Conservation (phyloP, 2,113 vertebrate genomes). For the Cyphomyrus discorhynchus region DNA sequence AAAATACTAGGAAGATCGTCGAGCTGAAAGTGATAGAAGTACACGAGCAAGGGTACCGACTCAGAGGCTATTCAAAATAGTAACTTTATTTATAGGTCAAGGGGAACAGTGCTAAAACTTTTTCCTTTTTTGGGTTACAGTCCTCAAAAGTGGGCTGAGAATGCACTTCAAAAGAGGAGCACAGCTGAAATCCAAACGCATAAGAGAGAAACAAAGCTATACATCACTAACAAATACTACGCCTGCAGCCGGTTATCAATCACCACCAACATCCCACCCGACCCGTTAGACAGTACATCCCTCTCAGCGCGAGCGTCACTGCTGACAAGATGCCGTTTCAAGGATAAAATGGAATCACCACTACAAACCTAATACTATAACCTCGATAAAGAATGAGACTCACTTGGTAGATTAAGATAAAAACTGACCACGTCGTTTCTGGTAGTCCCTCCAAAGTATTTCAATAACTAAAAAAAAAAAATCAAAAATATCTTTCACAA, state of each 20-base stretch:
- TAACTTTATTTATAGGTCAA: background rate
- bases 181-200: background rate
- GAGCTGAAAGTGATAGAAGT: background rate
- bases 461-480: background rate
- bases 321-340: background rate
- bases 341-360: no score
- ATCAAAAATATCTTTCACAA: background rate
- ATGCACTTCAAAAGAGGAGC: background rate
- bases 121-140: background rate
- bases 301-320: background rate
- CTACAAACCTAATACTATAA: background rate
- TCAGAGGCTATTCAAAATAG: background rate
- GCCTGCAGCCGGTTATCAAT: background rate
- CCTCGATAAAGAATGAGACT: background rate
- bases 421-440: no score
- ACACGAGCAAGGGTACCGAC: background rate
- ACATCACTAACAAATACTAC: background rate
- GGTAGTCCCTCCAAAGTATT: background rate
- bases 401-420: no score
- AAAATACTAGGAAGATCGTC: background rate
- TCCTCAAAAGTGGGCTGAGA: background rate
- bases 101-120: background rate
- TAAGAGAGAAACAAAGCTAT: background rate
- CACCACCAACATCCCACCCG: background rate
- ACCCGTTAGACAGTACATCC: background rate